Conservation (phyloP, 2,888 invertebrate genomes). For the Caenorhabditis sp. region DNA sequence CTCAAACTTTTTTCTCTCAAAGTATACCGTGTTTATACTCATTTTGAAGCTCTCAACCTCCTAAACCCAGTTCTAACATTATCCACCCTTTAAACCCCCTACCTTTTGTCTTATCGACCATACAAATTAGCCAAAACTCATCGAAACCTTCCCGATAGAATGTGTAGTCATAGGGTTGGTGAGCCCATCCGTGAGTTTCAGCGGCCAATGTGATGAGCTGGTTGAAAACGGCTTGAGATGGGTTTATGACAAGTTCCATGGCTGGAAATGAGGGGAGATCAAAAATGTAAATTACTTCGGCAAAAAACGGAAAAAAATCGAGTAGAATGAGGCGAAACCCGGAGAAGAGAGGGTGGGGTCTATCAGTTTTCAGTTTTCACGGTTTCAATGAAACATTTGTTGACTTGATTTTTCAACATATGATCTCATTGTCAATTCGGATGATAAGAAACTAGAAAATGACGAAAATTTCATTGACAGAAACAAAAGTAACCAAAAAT, state of each 20-base stretch:
- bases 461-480: too few species aligned
- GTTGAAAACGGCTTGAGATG: not conserved
- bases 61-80: not conserved
- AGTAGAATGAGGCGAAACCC: too few species aligned
- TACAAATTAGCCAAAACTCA: slow-evolving; percentile 1
- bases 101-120: slow-evolving; percentile 12
- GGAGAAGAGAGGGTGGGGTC: too few species aligned
- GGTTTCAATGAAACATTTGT: too few species aligned
- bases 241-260: slow-evolving; percentile 11
- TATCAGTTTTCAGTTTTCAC: too few species aligned
- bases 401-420: too few species aligned
- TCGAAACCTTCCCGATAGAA: not conserved
- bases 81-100: too few species aligned
- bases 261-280: not conserved
- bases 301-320: too few species aligned
- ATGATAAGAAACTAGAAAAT: too few species aligned
- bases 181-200: slow-evolving; percentile 16
- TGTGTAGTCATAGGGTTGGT: slow-evolving; percentile 17
- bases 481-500: slow-evolving; percentile 8
- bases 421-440: too few species aligned
- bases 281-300: too few species aligned
- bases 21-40: slow-evolving; percentile 8
- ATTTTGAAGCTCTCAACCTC: not conserved
- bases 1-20: not conserved
- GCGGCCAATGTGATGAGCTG: slow-evolving; percentile 9